A percentile compares a stretch with the other conserved stretches of the same genome.
These are phyloP conservation scores for Pachymerium ferrugineum DNA, from an alignment of 2,888 invertebrate genomes.

Conservation along the genomic window DNA sequence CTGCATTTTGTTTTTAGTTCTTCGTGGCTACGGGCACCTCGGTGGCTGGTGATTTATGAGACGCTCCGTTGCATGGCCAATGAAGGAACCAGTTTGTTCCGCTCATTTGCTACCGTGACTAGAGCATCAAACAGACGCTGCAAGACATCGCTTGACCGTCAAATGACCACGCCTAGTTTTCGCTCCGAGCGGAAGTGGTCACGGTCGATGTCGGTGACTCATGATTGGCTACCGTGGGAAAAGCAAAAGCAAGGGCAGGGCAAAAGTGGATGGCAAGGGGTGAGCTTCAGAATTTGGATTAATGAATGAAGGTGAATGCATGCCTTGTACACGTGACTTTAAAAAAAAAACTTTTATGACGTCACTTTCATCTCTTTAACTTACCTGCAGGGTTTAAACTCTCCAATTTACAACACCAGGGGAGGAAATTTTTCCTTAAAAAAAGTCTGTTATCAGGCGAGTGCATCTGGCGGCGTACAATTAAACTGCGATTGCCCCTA, in stretches of 20 bases:
- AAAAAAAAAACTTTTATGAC: background rate
- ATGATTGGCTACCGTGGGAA: slow-evolving; percentile 17
- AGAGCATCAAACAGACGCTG: slow-evolving; percentile 15
- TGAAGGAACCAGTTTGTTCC: slow-evolving; percentile 27
- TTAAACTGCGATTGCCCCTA: slow-evolving; percentile 13
- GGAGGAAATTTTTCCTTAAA: background rate
- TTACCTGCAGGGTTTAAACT: background rate
- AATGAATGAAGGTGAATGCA: background rate
- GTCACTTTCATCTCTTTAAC: background rate
- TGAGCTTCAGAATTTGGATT: slow-evolving; percentile 5
- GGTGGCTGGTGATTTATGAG: slow-evolving; percentile 29
- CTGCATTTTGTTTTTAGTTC: background rate
- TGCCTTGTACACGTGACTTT: background rate
- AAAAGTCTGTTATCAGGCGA: background rate
- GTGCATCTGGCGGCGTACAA: slow-evolving; percentile 21
- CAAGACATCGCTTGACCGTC: slow-evolving; percentile 21
- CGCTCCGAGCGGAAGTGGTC: slow-evolving; percentile 1
- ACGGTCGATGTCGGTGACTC: slow-evolving; percentile 21
- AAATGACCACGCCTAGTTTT: background rate
- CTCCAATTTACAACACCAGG: background rate
- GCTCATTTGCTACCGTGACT: slow-evolving; percentile 16
- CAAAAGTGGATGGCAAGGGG: background rate
- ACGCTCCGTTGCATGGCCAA: slow-evolving; percentile 16
- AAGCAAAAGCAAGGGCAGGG: background rate
- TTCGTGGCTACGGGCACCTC: slow-evolving; percentile 15